These are phyloP conservation scores for Pedetes capensis DNA, from an alignment of 2,113 vertebrate species.

Conservation along the genomic window DNA sequence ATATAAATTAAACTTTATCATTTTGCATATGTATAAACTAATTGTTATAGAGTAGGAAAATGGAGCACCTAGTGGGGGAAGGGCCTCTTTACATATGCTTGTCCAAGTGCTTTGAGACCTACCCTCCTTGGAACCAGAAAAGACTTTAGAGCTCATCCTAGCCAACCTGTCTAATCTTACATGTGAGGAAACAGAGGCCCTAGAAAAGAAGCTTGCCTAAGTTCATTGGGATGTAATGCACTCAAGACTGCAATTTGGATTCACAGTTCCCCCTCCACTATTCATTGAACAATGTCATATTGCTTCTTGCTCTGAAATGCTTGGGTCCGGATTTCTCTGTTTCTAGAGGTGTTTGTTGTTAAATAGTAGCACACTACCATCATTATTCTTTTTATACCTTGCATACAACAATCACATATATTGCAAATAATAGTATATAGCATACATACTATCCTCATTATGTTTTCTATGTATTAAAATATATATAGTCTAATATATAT, in stretches of 20 bases:
- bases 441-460: background rate
- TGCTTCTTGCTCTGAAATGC: background rate
- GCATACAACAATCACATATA: background rate
- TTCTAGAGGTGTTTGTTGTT: background rate
- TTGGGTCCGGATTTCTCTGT: background rate
- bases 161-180: background rate
- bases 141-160: background rate
- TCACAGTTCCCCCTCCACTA: background rate
- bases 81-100: background rate
- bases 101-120: background rate
- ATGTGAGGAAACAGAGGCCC: background rate
- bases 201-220: background rate
- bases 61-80: background rate
- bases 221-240: background rate
- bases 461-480: background rate
- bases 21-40: background rate
- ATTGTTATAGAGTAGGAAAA: background rate
- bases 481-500: background rate
- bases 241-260: background rate
- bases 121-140: background rate
- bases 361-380: background rate
- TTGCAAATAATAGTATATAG: background rate
- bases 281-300: background rate
- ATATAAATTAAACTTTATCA: background rate
- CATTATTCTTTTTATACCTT: background rate